Base-by-base conservation (phyloP, 2,888 invertebrate genomes). In the Resseliella maxima region DNA sequence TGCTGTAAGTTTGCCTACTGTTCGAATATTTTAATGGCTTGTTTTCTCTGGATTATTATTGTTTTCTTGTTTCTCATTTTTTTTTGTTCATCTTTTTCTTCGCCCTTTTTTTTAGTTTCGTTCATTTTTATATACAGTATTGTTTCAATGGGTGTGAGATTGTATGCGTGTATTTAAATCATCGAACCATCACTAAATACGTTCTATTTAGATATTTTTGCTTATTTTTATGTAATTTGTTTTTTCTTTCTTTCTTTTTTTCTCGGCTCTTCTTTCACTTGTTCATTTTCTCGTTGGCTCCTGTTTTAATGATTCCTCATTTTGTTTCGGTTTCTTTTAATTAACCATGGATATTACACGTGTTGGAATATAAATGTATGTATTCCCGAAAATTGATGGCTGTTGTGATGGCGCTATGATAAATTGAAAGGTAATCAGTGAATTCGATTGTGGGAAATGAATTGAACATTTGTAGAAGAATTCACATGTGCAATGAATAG, bases 41-140 rank as follows among this genome's bases (percentile, higher is more conserved):
- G 59, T n/a, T 59, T 59, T 59, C 59, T 59, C n/a, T n/a, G n/a
- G n/a, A n/a, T 59, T 50, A 50, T 50, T 50, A 50, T 59, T 59
- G 59, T 59, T 59, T 59, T 24, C 59, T 59, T 12, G 8, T 50
- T 18, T 50, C 59, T 21, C 2, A 10, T 50, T 50, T 50, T 2
- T 50, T 21, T 12, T 50, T 50, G 45, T 45, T 12, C 8, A 45
- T n/a, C n/a, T n/a, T n/a, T n/a, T 41, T 12, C 18, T 18, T 50
- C 46, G 8, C 46, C 2, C 46, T 50, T 15, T 6, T 50, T 50
- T 59, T 59, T 59, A n/a, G 6, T 24, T 6, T 1, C 46, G 24
- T 59, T 59, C 24, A 24, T n/a, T 59, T 50, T 21, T 2, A 10
- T 18, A 50, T 50, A 12, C 15, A 18, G 41, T 41, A 5, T 41